These are phyloP conservation scores for Chloroceryle amazona DNA, from an alignment of 2,797 vertebrate species.

Conservation along the genomic window DNA sequence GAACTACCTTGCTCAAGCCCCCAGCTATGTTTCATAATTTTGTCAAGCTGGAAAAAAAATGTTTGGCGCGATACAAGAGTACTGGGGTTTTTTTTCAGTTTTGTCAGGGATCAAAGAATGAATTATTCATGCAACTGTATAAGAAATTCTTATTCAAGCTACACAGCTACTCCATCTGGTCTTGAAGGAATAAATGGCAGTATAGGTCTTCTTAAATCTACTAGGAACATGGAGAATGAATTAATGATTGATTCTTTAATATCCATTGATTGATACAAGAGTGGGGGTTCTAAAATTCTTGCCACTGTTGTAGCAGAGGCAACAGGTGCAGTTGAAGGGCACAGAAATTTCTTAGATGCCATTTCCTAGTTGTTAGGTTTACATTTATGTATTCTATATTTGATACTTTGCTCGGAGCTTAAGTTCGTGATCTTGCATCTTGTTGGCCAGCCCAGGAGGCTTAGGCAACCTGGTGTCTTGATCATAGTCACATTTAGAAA, in stretches of 20 bases:
- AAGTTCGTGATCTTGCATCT: background rate
- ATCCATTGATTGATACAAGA: background rate
- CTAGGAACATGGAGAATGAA: background rate
- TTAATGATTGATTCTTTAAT: background rate
- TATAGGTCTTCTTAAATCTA: background rate
- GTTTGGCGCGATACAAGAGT: background rate
- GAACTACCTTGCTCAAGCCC: background rate
- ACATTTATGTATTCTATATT: background rate
- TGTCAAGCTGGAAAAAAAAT: background rate
- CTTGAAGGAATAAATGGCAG: background rate
- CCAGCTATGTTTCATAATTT: background rate
- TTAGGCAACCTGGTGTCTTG: background rate
- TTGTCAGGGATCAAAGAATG: background rate
- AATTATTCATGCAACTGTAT: background rate
- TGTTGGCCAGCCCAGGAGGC: background rate
- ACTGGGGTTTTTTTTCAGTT: background rate
- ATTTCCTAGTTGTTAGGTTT: background rate
- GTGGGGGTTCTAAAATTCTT: background rate
- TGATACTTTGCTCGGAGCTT: background rate
- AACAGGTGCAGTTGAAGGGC: background rate
- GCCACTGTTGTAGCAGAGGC: background rate
- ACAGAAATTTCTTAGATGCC: background rate
- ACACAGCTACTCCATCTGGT: background rate
- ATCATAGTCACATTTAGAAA: background rate
- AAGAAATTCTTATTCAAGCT: background rate